These are phyloP conservation scores for Dendroctonus ponderosae DNA, from an alignment of 1,140 invertebrate species.

Conservation along the genomic window DNA sequence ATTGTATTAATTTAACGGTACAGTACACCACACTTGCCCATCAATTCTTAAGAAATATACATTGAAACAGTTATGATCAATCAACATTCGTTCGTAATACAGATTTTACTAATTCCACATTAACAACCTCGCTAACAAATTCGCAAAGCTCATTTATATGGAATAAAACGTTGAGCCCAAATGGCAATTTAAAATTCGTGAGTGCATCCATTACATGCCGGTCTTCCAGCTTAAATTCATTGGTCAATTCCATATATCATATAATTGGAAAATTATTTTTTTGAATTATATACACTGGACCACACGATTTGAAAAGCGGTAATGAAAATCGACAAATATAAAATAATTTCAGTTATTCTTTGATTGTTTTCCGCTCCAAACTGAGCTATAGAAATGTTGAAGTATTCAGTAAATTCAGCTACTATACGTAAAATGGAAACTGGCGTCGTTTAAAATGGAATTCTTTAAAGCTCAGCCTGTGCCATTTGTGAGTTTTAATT, in stretches of 20 bases:
- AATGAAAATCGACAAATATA: too few relatives aligned
- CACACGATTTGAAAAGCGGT: neutral
- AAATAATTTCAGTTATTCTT: too few relatives aligned
- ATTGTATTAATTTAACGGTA: too few relatives aligned
- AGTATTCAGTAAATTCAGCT: too few relatives aligned
- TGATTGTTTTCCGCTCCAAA: too few relatives aligned
- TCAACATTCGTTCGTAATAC: too few relatives aligned
- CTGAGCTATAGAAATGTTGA: too few relatives aligned
- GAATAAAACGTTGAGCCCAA: constrained; percentile 8
- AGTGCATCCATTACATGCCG: neutral
- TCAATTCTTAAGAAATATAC: too few relatives aligned
- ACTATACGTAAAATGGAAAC: neutral
- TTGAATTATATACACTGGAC: neutral
- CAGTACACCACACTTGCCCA: too few relatives aligned
- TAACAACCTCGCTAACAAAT: neutral
- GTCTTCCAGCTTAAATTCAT: constrained; percentile 8
- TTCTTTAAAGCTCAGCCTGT: constrained; percentile 1
- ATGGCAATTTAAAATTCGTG: constrained; percentile 1
- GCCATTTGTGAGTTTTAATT: constrained; percentile 22
- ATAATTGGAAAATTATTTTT: constrained; percentile 16
- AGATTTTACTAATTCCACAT: too few relatives aligned
- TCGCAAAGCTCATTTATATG: neutral
- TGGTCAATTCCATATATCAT: constrained; percentile 7
- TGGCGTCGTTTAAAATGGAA: neutral
- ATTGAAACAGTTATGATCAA: too few relatives aligned